Conservation (phyloP, 1,140 invertebrate species). For the Oscheius sp. region DNA sequence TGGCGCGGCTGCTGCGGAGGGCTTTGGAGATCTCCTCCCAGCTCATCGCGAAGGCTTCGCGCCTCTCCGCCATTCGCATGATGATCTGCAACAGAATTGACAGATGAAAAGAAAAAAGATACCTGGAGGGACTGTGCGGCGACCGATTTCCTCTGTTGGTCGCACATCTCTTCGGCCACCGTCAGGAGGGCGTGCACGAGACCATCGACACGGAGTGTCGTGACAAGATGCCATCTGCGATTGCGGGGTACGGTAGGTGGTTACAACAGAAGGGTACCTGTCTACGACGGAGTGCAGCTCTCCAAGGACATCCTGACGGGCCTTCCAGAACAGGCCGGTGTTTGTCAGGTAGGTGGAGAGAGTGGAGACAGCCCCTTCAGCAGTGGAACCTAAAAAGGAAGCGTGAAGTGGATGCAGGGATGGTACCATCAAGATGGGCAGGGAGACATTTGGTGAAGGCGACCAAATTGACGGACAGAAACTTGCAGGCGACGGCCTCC, state of each 20-base stretch:
- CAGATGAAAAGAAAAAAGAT: neutral
- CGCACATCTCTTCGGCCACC: conserved; percentile 12
- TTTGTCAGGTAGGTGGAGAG: conserved; percentile 2
- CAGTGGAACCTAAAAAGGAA: no score
- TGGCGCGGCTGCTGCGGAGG: neutral
- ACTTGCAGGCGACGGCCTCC: neutral
- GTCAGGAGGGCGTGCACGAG: neutral
- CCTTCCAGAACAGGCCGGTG: conserved; percentile 9
- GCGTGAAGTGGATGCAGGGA: no score
- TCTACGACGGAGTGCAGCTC: neutral
- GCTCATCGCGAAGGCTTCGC: neutral
- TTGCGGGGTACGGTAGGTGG: neutral
- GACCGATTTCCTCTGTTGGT: conserved; percentile 14
- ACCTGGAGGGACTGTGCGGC: conserved; percentile 14
- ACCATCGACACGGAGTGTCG: neutral
- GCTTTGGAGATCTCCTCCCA: neutral
- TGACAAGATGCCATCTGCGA: neutral
- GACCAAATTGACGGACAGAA: conserved; percentile 6
- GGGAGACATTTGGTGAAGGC: conserved; percentile 4
- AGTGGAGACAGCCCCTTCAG: no score
- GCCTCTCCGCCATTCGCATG: neutral
- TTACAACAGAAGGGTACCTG: neutral
- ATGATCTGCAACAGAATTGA: neutral
- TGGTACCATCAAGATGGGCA: neutral
- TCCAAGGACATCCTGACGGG: neutral